A percentile compares a stretch with the other conserved stretches of the same genome.
These are phyloP conservation scores for Spinibarbus caldwelli DNA, from an alignment of 2,797 vertebrate species.

Conservation along the genomic window DNA sequence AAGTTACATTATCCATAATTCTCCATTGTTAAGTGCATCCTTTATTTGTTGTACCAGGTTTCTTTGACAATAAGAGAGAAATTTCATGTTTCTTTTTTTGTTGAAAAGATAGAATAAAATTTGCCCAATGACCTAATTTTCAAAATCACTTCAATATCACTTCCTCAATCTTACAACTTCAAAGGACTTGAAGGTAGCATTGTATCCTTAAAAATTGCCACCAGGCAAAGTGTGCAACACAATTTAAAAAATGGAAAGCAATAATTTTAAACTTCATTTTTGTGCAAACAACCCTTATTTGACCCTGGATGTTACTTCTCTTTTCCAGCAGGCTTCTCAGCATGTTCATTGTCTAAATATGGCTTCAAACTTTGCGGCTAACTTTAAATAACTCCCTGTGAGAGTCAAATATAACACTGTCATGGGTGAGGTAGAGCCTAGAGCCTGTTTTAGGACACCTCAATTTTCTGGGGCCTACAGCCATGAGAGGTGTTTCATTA, in stretches of 20 bases:
- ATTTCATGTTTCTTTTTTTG: neutral
- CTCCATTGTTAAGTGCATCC: neutral
- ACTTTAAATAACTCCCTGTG: slow-evolving; percentile 44
- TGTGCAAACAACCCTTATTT: slow-evolving; percentile 9
- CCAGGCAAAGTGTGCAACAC: neutral
- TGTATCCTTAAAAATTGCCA: neutral
- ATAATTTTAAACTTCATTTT: neutral
- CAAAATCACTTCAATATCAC: neutral
- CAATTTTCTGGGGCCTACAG: slow-evolving; percentile 44
- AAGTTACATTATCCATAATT: neutral
- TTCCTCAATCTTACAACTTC: neutral
- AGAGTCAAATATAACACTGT: slow-evolving; percentile 45
- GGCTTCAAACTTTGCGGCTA: slow-evolving; percentile 42
- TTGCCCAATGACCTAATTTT: neutral
- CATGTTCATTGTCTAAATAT: slow-evolving; percentile 32
- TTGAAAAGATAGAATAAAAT: too few species aligned
- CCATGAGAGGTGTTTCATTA: slow-evolving; percentile 58
- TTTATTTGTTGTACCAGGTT: neutral
- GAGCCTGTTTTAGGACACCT: slow-evolving; percentile 50
- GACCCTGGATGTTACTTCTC: slow-evolving; percentile 32
- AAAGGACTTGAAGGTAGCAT: neutral
- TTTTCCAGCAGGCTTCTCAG: slow-evolving; percentile 40
- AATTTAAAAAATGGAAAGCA: neutral
- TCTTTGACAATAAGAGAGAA: neutral
- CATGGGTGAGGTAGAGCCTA: slow-evolving; percentile 43